These are phyloP conservation scores for Sebastes dallii DNA, from an alignment of 2,797 vertebrate genomes.

Conservation along the genomic window DNA sequence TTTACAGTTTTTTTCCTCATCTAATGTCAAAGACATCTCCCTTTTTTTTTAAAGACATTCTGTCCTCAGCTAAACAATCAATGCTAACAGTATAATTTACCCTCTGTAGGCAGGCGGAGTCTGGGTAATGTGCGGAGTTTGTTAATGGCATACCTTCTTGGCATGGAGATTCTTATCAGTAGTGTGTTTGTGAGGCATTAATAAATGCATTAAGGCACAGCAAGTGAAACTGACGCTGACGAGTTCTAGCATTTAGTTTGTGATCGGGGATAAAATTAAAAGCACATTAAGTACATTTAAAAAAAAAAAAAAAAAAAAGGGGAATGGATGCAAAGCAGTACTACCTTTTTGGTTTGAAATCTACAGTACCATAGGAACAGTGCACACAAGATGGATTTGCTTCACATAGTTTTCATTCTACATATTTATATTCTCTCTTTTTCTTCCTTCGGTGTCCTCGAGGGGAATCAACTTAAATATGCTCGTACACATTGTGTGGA, in stretches of 20 bases:
- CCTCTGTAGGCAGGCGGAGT: slow-evolving; percentile 33
- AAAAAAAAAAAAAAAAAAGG: neutral
- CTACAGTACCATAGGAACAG: slow-evolving; percentile 54
- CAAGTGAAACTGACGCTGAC: slow-evolving; percentile 77
- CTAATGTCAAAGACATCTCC: slow-evolving; percentile 6
- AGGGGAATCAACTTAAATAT: neutral
- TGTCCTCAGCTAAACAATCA: slow-evolving; percentile 13
- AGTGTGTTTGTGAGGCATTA: slow-evolving; percentile 72
- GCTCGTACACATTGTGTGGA: neutral
- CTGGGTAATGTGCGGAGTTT: slow-evolving; percentile 23
- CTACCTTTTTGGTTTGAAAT: slow-evolving; percentile 67
- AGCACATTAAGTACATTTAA: slow-evolving; percentile 6
- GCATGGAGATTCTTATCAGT: slow-evolving; percentile 40
- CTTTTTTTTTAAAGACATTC: neutral
- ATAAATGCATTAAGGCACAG: slow-evolving; percentile 87
- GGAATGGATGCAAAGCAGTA: slow-evolving; percentile 53
- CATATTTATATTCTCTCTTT: slow-evolving; percentile 30
- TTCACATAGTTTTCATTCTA: slow-evolving; percentile 46
- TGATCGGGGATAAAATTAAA: slow-evolving; percentile 36
- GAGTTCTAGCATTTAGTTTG: slow-evolving; percentile 58
- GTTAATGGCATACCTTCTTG: slow-evolving; percentile 57
- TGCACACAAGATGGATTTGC: slow-evolving; percentile 51
- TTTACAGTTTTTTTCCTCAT: slow-evolving; percentile 31
- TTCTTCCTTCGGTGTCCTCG: neutral
- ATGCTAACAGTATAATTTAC: neutral